These are phyloP conservation scores for Furnarius figulus DNA, from an alignment of 2,113 vertebrate species.

Conservation along the genomic window DNA sequence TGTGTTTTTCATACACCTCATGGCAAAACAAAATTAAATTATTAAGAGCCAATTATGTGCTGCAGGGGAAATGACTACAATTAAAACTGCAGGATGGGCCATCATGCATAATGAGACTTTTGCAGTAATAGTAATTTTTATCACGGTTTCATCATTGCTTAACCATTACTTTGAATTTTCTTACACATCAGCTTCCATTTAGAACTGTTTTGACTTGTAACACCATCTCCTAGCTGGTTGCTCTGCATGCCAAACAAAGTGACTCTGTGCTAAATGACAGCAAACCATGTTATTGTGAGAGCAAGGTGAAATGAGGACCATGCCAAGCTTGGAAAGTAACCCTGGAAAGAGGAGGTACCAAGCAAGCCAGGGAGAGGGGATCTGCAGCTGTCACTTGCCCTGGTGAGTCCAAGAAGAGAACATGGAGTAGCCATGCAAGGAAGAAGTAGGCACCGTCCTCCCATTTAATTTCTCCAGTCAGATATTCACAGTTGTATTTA, in stretches of 20 bases:
- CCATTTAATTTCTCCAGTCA: neutral
- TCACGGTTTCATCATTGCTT: neutral
- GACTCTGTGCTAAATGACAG: neutral
- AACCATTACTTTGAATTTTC: neutral
- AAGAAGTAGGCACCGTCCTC: conserved; percentile 19
- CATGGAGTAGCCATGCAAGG: conserved; percentile 22
- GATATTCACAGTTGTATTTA: neutral
- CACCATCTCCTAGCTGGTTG: neutral
- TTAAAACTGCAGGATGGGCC: neutral
- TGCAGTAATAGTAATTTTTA: neutral
- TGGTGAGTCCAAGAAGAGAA: conserved; percentile 11
- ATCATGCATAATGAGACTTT: neutral
- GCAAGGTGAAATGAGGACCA: neutral
- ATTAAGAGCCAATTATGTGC: neutral
- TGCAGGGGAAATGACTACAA: neutral
- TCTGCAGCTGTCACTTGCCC: neutral
- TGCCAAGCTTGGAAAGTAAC: conserved; percentile 29
- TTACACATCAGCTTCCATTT: neutral
- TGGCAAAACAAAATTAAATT: neutral
- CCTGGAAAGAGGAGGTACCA: conserved; percentile 6
- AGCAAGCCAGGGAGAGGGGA: conserved; percentile 26
- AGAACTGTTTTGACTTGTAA: neutral
- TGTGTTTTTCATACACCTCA: neutral
- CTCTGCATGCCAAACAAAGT: neutral
- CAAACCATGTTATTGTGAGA: neutral